Base-by-base conservation (phyloP, 1,140 invertebrate genomes). In the Oedothorax gibbosus region DNA sequence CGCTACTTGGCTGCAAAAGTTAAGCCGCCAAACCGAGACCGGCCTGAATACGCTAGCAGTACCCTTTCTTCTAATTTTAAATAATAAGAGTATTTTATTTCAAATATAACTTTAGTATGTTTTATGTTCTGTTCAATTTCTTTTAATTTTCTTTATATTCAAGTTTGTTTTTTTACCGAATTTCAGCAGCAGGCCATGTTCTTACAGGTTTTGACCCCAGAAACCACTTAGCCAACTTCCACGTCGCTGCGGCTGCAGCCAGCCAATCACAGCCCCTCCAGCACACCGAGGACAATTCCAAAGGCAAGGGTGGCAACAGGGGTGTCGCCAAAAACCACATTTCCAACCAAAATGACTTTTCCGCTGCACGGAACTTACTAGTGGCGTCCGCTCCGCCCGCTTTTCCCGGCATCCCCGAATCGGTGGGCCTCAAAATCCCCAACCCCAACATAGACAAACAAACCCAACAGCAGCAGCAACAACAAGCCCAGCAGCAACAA, bases 361-460 rank as follows among this genome's bases (percentile, higher is more conserved):
- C 69, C 4, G 57, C 85, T 66, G 50, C 65, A 7, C 80, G 85
- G 60, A 86, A 86, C 75, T 50, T 86, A 50, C 56, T 86, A 20
- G 85, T 86, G 11, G 79, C 79, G 21, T 79, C 84, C 9, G 80
- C 87, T 11, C 69, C 86, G 18, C 79, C 87, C n/a, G 87, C 87
- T 20, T 88, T 88, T 65, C 87, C 87, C 8, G 87, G 87, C 60
- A 87, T 87, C 72, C 35, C 35, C 35, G 35, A 35, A 35, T 85
- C 86, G 62, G 62, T 71, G 56, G 86, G 71, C 49, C 69, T 72
- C 53, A 79, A 86, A 53, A 87, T 64, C 21, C 75, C 77, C 7
- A 78, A 75, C 72, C 76, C 77, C 35, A 80, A 72, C 51, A 71
- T 86, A 72, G 85, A 76, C 18, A 79, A 87, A 62, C 87, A 87